Evolutionary conservation across 1,140 invertebrate species (phyloP).

Genomic region (Cataglyphis hispanica): DNA sequence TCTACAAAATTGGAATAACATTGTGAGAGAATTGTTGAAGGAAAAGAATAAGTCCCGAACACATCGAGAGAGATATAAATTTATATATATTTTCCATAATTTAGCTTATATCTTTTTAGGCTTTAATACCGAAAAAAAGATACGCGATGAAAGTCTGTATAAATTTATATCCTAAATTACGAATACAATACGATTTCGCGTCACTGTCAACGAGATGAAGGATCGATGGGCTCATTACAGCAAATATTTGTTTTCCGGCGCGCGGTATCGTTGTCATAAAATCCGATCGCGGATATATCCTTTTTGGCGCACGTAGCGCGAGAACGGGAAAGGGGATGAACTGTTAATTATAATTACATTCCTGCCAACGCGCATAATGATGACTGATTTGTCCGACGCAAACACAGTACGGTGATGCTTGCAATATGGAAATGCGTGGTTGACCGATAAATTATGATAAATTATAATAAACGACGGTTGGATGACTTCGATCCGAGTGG

Average conservation of each 20-base stretch:
- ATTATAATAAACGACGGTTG: conserved; percentile 52
- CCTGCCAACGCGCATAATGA: conserved; percentile 73
- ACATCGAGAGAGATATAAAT: background rate
- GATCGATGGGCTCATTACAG: conserved; percentile 51
- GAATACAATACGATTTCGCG: conserved; percentile 31
- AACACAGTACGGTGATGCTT: conserved; percentile 45
- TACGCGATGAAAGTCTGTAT: background rate
- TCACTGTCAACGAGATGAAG: conserved; percentile 46
- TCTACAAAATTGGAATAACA: background rate
- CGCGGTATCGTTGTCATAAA: conserved; percentile 47
- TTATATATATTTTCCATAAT: background rate
- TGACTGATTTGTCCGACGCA: conserved; percentile 75
- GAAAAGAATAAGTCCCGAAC: background rate
- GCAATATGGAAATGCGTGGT: conserved; percentile 74
- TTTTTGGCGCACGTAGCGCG: conserved; percentile 43
- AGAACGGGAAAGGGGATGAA: conserved; percentile 64
- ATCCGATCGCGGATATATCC: conserved; percentile 56
- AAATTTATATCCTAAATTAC: conserved; percentile 49
- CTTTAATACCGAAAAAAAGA: background rate
- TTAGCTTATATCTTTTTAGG: background rate
- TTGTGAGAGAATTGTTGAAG: background rate
- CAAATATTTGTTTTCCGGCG: conserved; percentile 49
- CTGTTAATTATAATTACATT: conserved; percentile 79
- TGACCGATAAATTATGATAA: conserved; percentile 80
- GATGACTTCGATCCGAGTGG: conserved; percentile 54